Conservation (phyloP, 23 tunicate genomes). For the Botrylloides violaceus region DNA sequence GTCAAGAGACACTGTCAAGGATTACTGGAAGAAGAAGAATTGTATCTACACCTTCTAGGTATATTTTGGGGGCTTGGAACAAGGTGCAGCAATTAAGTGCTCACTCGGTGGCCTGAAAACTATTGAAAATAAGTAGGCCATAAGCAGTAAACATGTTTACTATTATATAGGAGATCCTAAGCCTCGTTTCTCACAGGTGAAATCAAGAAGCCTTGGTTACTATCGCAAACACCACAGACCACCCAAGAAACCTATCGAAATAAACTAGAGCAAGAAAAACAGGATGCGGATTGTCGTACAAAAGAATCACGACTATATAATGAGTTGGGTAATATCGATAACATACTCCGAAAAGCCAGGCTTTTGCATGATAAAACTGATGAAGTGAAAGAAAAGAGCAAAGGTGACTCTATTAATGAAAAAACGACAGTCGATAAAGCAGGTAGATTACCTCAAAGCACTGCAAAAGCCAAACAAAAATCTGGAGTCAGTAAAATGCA, state of each 20-base stretch:
- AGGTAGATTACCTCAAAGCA: background rate
- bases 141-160: too few species aligned
- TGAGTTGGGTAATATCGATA: background rate
- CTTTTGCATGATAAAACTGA: constrained; percentile 12
- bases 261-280: background rate
- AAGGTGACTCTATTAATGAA: background rate
- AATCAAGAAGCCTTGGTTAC: constrained; percentile 9
- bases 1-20: background rate
- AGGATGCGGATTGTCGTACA: background rate
- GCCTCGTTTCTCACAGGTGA: constrained; percentile 12
- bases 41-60: constrained; percentile 1
- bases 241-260: constrained; percentile 4
- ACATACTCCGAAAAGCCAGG: constrained; percentile 11
- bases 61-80: too few species aligned
- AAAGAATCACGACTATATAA: constrained; percentile 3
- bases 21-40: background rate
- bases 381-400: background rate
- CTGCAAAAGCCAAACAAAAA: background rate
- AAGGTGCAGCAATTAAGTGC: too few species aligned
- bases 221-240: background rate
- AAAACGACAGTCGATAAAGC: background rate
- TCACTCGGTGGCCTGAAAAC: too few species aligned
- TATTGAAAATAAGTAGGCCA: too few species aligned
- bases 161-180: too few species aligned
- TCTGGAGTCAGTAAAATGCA: too few species aligned